These are phyloP conservation scores for Myotis planiceps DNA, from an alignment of 2,797 vertebrate species.

Conservation along the genomic window DNA sequence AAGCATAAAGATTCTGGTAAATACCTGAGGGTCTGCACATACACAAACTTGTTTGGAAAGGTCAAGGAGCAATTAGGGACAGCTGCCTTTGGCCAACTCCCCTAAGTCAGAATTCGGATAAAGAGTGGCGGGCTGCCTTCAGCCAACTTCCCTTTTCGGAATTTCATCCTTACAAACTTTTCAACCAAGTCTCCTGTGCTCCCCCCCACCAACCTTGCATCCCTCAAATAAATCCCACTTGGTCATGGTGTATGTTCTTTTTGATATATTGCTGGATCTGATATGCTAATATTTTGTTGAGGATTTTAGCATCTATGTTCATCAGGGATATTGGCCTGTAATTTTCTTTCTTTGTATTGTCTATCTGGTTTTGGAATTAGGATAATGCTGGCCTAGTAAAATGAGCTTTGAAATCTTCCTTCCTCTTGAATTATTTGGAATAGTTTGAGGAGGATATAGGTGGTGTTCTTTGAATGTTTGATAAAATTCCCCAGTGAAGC, in stretches of 20 bases:
- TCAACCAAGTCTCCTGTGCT: no score
- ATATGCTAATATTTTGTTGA: background rate
- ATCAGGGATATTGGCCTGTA: background rate
- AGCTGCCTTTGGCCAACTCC: no score
- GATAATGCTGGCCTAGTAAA: background rate
- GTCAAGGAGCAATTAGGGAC: no score
- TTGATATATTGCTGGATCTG: background rate
- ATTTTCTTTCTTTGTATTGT: background rate
- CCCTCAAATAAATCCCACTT: background rate
- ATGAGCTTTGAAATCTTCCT: background rate
- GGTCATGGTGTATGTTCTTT: background rate
- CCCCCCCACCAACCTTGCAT: background rate
- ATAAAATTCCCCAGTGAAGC: background rate
- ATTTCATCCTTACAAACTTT: no score
- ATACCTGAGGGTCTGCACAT: no score
- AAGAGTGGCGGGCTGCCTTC: no score
- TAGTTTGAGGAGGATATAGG: background rate
- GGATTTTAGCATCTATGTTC: background rate
- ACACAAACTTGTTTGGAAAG: no score
- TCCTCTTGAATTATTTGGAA: background rate
- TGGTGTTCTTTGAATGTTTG: background rate
- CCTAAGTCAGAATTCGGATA: no score
- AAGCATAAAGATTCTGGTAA: no score
- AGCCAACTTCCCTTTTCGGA: no score
- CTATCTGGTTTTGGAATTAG: background rate